Conservation (phyloP, 2,113 vertebrate species). For the Cyanoliseus patagonus region DNA sequence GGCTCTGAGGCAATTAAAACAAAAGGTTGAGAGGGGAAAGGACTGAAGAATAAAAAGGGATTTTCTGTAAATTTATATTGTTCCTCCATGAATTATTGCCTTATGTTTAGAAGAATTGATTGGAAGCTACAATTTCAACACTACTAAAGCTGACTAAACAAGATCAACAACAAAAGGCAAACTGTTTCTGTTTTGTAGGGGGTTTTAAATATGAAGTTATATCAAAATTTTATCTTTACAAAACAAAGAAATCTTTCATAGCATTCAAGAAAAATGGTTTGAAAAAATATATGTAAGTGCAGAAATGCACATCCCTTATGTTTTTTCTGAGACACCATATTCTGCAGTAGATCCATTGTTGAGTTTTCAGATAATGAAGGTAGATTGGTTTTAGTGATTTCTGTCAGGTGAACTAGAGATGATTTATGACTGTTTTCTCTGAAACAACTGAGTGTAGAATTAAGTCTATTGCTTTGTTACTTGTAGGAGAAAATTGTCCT, state of each 20-base stretch:
- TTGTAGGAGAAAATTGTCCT: not conserved
- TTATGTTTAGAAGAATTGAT: not conserved
- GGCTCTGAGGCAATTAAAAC: not conserved
- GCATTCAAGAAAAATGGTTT: not conserved
- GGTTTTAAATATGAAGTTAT: not conserved
- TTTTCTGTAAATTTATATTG: not conserved
- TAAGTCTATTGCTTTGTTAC: not conserved
- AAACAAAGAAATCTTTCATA: not conserved
- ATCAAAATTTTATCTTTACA: not conserved
- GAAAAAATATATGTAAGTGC: not conserved
- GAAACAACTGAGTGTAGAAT: not conserved
- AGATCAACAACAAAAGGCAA: not conserved
- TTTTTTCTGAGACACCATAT: not conserved
- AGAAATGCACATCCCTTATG: not conserved
- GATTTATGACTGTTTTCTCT: conserved; percentile 33
- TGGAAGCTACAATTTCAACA: not conserved
- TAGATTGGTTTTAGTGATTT: conserved; percentile 37
- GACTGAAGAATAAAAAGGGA: not conserved
- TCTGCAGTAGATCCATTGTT: not conserved
- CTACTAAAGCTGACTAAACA: not conserved
- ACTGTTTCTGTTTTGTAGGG: not conserved
- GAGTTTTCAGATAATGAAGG: not conserved
- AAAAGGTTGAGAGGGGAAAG: not conserved
- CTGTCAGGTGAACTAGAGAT: not conserved
- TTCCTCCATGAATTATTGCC: not conserved